A percentile compares a stretch with the other conserved stretches of the same genome.
Conservation (phyloP, 2,888 invertebrate species). For the Aproaerema taeniolella region DNA sequence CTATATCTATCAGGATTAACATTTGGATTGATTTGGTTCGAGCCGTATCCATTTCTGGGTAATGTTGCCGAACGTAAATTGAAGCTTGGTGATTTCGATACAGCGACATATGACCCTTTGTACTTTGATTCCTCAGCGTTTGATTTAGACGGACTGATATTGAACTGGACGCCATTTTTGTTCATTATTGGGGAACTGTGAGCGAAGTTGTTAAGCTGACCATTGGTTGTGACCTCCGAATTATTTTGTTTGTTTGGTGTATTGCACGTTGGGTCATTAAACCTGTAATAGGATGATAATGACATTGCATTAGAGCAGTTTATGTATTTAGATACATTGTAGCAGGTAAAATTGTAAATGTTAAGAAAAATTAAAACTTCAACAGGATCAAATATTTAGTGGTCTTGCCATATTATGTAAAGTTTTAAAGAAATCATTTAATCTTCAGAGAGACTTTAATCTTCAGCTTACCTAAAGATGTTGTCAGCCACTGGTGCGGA, state of each 20-base stretch:
- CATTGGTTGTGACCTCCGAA: constrained; percentile 40
- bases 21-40: constrained; percentile 53
- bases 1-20: constrained; percentile 71
- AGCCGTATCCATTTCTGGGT: constrained; percentile 81
- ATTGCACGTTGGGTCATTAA: constrained; percentile 80
- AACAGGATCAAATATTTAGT: not conserved
- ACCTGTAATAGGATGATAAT: constrained; percentile 51
- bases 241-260: constrained; percentile 46
- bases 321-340: not conserved
- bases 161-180: constrained; percentile 75
- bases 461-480: constrained; percentile 79
- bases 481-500: constrained; percentile 72
- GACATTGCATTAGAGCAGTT: not conserved
- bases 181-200: constrained; percentile 75
- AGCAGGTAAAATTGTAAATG: too few relatives aligned
- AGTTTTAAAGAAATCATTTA: too few relatives aligned
- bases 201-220: constrained; percentile 54
- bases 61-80: constrained; percentile 82
- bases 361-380: not conserved
- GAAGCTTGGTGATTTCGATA: constrained; percentile 68
- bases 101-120: constrained; percentile 53
- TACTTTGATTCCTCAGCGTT: constrained; percentile 64
- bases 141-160: constrained; percentile 64
- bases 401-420: too few relatives aligned
- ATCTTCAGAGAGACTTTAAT: too few relatives aligned